These are phyloP conservation scores for Penelope pileata DNA, from an alignment of 2,113 vertebrate species.

Conservation along the genomic window DNA sequence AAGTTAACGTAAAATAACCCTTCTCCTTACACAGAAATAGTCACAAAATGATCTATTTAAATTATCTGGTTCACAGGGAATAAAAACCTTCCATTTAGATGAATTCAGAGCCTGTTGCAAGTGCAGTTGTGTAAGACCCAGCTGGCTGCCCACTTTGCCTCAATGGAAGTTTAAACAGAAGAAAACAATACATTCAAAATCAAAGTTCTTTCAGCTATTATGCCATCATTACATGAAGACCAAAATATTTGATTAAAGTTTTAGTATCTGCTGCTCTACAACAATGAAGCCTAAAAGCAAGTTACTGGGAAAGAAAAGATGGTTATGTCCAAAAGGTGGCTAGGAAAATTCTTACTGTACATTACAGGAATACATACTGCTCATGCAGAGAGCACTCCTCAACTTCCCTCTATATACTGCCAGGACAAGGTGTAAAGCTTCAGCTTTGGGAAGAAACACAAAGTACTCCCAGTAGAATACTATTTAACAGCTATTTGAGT, in stretches of 20 bases:
- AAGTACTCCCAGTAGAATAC: accelerated
- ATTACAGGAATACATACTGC: accelerated
- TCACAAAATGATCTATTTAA: not conserved
- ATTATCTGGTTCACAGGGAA: not conserved
- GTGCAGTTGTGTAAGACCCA: not conserved
- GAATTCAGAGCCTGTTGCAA: not conserved
- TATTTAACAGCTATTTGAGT: not conserved
- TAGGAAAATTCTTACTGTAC: not conserved
- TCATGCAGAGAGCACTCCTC: accelerated
- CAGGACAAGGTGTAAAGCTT: not conserved
- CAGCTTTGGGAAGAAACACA: not conserved
- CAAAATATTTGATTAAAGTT: not conserved
- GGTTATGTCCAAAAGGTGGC: not conserved
- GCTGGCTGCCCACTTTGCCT: not conserved
- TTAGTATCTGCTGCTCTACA: not conserved
- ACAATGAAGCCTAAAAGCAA: not conserved
- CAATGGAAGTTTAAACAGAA: not conserved
- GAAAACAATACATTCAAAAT: not conserved
- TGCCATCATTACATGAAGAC: not conserved
- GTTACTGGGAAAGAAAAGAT: not conserved
- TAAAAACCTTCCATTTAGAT: not conserved
- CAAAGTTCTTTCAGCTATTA: not conserved
- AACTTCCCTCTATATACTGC: accelerated
- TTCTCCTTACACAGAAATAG: not conserved
- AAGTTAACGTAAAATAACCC: not conserved